Evolutionary conservation across 1,140 invertebrate genomes (phyloP), one percentile per base, ranked within the genome.

Genomic region (Phymorhynchus buccinoides): DNA sequence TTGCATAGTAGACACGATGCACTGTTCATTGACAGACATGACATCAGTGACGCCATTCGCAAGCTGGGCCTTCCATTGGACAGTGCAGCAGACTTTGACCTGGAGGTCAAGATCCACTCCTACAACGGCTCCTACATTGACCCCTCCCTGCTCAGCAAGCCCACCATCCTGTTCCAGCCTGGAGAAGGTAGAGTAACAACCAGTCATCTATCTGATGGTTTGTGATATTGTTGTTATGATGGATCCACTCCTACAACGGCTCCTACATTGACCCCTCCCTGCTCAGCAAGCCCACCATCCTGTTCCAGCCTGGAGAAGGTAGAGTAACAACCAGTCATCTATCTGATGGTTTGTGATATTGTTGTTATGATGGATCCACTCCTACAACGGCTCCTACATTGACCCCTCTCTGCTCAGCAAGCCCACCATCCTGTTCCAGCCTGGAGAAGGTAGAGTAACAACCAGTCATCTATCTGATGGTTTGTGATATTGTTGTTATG

Each of bases 301-400:
- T 87, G 32, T 87, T 84, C 84, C 85, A 78, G n/a, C 88, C 88
- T 42, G 88, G 86, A 66, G 84, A 71, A 68, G 68, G 86, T 87
- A 62, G n/a, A n/a, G n/a, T n/a, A n/a, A n/a, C n/a, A n/a, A n/a
- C n/a, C n/a, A n/a, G n/a, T n/a, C n/a, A n/a, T n/a, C n/a, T n/a
- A n/a, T n/a, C n/a, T n/a, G n/a, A n/a, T n/a, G n/a, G n/a, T n/a
- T n/a, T n/a, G n/a, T n/a, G n/a, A n/a, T n/a, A n/a, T n/a, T n/a
- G n/a, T n/a, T n/a, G n/a, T n/a, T n/a, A n/a, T n/a, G n/a, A n/a
- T n/a, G n/a, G 22, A 88, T 88, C 42, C 66, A n/a, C 2, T 77
- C 86, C 32, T 73, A 39, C 62, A 87, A 88, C 79, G 88, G 88
- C 35, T 85, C 73, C 30, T 37, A 80, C 39, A 41, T 88, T 37